Evolutionary conservation across 2,888 invertebrate genomes (phyloP), one percentile per base, ranked within the genome.

Genomic region (Cantharis rufa): DNA sequence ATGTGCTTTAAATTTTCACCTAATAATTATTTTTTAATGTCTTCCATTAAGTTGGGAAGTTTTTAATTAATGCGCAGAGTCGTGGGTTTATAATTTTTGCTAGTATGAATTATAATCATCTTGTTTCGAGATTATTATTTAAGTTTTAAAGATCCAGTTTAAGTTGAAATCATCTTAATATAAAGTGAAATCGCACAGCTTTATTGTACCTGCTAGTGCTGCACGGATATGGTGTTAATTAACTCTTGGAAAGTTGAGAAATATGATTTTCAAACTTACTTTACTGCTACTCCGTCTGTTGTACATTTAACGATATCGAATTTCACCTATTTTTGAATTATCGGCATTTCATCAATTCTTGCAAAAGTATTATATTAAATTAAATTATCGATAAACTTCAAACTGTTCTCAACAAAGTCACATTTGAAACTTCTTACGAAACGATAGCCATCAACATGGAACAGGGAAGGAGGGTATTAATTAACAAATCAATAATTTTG

Each of bases 231-330:
- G 74, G 77, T 79, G 77, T 77, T 78, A 79, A 79, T 79, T 79
- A 79, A 77, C 79, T 79, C 81, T 82, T 82, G 80, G 80, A 80
- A 82, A 82, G 81, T 82, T 82, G 63, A 72, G 71, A 75, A 82
- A 82, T 81, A 79, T 80, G 80, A 81, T 81, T 82, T 81, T 80
- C 80, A 80, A 82, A 80, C 80, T 81, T 79, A 11, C 74, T 77
- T 72, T 75, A 78, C 66, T 75, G 74, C 74, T 69, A 72, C 70
- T 73, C 69, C 72, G 72, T 75, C 75, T 72, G 78, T 75, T 72
- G 75, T 74, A 78, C 72, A 68, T 78, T 78, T 75, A 78, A 78
- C 75, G 70, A 75, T 78, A 71, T 9, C 21, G 70, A 18, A 78
- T 16, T 68, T 69, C 75, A 71, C 72, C 75, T 75, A 75, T 24